Evolutionary conservation across 2,797 vertebrate genomes (phyloP).

Genomic region (Hydrophis major): DNA sequence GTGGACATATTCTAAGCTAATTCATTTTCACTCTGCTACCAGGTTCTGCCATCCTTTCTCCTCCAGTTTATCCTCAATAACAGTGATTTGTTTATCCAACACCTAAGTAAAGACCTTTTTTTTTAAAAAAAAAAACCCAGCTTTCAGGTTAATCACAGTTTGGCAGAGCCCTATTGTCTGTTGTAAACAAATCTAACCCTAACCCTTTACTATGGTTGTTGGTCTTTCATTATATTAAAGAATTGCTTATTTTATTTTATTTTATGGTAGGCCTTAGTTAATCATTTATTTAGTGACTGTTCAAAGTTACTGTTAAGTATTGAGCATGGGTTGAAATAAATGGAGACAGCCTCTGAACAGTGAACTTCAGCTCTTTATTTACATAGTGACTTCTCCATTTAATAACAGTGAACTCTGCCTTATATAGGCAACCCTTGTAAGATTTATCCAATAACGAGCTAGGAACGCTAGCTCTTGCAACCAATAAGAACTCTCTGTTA

Average conservation of each 20-base stretch:
- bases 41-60: not conserved
- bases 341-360: too few relatives aligned
- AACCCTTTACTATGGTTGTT: not conserved
- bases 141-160: not conserved
- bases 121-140: not conserved
- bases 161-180: not conserved
- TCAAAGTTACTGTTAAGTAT: not conserved
- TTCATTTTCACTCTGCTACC: not conserved
- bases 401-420: too few relatives aligned
- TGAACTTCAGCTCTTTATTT: too few relatives aligned
- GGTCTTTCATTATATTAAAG: not conserved
- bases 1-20: not conserved
- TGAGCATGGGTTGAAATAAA: too few relatives aligned
- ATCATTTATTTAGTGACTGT: not conserved
- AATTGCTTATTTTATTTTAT: not conserved
- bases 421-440: too few relatives aligned
- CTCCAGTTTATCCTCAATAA: not conserved
- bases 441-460: too few relatives aligned
- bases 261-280: not conserved
- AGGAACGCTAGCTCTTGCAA: too few relatives aligned
- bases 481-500: too few relatives aligned
- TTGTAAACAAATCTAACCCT: not conserved
- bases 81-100: not conserved
- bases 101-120: not conserved
- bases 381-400: too few relatives aligned